These are phyloP conservation scores for Epicampocera succincta DNA, from an alignment of 2,888 invertebrate species.

Conservation along the genomic window DNA sequence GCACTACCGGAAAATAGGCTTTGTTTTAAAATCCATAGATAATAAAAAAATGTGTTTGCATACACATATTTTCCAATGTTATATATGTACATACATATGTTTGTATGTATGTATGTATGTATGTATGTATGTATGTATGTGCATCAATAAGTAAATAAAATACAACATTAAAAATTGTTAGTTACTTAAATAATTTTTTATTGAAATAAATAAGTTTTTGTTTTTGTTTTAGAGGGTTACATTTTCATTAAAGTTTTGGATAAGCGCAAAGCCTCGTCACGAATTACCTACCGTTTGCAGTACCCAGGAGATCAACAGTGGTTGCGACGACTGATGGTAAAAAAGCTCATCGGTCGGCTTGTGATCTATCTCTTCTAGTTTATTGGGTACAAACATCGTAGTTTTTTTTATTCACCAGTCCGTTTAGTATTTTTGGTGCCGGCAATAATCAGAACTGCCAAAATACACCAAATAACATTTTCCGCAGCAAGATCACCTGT, in stretches of 20 bases:
- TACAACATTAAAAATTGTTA: no score
- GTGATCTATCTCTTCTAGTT: conserved; percentile 71
- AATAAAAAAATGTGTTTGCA: no score
- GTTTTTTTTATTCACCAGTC: conserved; percentile 68
- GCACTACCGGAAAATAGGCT: no score
- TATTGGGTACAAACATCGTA: conserved; percentile 70
- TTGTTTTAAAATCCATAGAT: no score
- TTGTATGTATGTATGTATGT: conserved; percentile 11
- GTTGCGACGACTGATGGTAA: conserved; percentile 75
- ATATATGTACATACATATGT: conserved; percentile 30
- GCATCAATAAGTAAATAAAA: no score
- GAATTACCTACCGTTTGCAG: conserved; percentile 77
- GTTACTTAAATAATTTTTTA: no score
- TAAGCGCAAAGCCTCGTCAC: conserved; percentile 74
- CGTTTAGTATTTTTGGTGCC: conserved; percentile 66
- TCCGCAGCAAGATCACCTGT: conserved; percentile 31
- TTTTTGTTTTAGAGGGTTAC: no score
- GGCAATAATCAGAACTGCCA: conserved; percentile 50
- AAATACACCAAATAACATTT: conserved; percentile 52
- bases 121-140: not conserved
- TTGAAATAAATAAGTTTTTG: no score
- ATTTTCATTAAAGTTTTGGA: conserved; percentile 6
- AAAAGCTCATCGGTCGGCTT: conserved; percentile 67
- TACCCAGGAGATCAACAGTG: conserved; percentile 78
- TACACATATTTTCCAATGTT: no score